Evolutionary conservation across 2,797 vertebrate genomes (phyloP).

Genomic region (Gymnothorax reevesii): DNA sequence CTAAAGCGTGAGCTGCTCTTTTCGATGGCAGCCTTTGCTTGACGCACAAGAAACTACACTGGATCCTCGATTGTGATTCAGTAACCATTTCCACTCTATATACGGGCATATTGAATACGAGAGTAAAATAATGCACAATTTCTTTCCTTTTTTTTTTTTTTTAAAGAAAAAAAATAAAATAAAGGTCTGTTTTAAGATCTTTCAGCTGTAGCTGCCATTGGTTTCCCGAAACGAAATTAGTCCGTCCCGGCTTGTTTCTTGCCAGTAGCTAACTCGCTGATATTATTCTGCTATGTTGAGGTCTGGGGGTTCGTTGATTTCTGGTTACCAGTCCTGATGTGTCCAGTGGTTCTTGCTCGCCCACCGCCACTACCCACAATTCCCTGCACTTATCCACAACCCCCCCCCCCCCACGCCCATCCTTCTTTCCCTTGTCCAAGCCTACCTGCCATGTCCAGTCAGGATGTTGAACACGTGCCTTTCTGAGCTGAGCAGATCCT

Average conservation of each 20-base stretch:
- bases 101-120: not conserved
- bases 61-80: not conserved
- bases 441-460: slow-evolving; percentile 57
- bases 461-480: slow-evolving; percentile 77
- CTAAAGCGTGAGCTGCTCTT: not conserved
- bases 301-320: not conserved
- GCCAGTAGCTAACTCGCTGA: not conserved
- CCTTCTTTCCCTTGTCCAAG: not conserved
- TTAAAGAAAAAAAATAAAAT: not conserved
- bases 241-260: slow-evolving; percentile 2
- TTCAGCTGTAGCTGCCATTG: slow-evolving; percentile 3
- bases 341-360: slow-evolving; percentile 9
- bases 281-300: not conserved
- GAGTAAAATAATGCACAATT: not conserved
- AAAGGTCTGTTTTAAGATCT: slow-evolving; percentile 43
- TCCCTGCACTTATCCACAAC: not conserved
- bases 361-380: not conserved
- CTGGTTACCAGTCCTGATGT: slow-evolving; percentile 25
- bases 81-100: not conserved
- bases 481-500: slow-evolving; percentile 71
- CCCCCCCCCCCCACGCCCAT: not conserved
- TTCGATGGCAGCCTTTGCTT: not conserved
- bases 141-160: slow-evolving; percentile 1
- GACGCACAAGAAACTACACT: not conserved
- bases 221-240: not conserved